Evolutionary conservation across 2,888 invertebrate genomes (phyloP).

Genomic region (Pimpla rufipes): DNA sequence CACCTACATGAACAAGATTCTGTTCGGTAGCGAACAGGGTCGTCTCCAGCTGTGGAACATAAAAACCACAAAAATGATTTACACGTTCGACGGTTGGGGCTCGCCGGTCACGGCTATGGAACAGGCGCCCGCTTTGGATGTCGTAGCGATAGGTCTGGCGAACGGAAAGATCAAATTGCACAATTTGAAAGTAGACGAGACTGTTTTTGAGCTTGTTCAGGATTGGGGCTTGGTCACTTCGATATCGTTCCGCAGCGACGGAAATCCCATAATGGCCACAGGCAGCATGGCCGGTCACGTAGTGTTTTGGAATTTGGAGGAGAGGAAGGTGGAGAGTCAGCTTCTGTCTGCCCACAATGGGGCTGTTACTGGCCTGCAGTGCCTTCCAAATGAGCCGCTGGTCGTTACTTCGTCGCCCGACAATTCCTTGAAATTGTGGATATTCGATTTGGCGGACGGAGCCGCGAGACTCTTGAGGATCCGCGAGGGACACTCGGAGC

Average conservation of each 20-base stretch:
- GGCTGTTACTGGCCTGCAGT: constrained; percentile 92
- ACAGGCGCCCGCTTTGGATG: constrained; percentile 97
- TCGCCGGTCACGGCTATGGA: constrained; percentile 91
- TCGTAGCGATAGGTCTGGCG: constrained; percentile 94
- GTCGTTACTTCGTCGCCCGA: constrained; percentile 97
- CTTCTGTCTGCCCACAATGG: constrained; percentile 92
- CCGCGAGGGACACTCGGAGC: constrained; percentile 94
- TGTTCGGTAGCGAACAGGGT: constrained; percentile 95
- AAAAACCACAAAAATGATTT: constrained; percentile 90
- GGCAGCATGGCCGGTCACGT: constrained; percentile 94
- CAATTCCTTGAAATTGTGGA: constrained; percentile 96
- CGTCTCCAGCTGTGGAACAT: constrained; percentile 96
- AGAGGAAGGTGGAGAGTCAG: constrained; percentile 92
- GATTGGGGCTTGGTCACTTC: constrained; percentile 96
- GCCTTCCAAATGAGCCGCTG: constrained; percentile 95
- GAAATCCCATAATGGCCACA: constrained; percentile 93
- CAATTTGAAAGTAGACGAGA: constrained; percentile 94
- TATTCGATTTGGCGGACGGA: constrained; percentile 97
- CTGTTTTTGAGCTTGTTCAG: constrained; percentile 94
- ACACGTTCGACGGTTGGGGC: constrained; percentile 92
- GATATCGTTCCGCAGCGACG: constrained; percentile 95
- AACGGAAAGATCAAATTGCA: constrained; percentile 94
- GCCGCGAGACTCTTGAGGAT: constrained; percentile 92
- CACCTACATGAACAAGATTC: constrained; percentile 97
- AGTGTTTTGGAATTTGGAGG: constrained; percentile 97